Evolutionary conservation across 2,797 vertebrate species (phyloP).

Genomic region (Yasuhikotakia modesta): DNA sequence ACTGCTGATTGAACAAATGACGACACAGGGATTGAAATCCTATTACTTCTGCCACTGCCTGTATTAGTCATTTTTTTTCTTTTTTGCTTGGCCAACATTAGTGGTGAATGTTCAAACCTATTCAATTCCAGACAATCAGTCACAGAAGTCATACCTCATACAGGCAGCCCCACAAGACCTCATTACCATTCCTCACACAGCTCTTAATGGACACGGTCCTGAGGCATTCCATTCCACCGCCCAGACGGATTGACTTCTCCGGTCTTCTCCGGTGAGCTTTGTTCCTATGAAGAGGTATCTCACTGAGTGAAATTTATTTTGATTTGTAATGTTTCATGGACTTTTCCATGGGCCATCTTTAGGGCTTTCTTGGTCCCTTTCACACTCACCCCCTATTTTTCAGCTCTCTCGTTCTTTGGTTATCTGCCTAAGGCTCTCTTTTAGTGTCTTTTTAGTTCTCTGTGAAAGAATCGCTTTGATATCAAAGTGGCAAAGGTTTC

Average conservation of each 20-base stretch:
- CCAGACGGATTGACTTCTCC: slow-evolving; percentile 56
- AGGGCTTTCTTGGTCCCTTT: slow-evolving; percentile 7
- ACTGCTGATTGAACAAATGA: slow-evolving; percentile 43
- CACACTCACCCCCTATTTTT: background rate
- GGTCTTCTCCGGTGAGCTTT: slow-evolving; percentile 52
- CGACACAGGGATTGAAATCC: slow-evolving; percentile 46
- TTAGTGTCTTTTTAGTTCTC: slow-evolving; percentile 60
- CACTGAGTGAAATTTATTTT: slow-evolving; percentile 46
- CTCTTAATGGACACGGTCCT: slow-evolving; percentile 50
- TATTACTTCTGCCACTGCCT: slow-evolving; percentile 42
- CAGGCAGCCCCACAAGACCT: slow-evolving; percentile 45
- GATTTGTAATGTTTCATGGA: slow-evolving; percentile 53
- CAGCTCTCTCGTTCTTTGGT: background rate
- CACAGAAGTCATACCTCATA: slow-evolving; percentile 43
- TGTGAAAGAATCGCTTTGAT: slow-evolving; percentile 54
- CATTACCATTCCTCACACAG: slow-evolving; percentile 58
- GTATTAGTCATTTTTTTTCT: slow-evolving; percentile 31
- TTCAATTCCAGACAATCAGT: slow-evolving; percentile 54
- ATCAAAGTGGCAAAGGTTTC: slow-evolving; percentile 56
- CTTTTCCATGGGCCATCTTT: slow-evolving; percentile 32
- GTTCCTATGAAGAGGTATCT: slow-evolving; percentile 43
- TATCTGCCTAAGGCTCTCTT: slow-evolving; percentile 56
- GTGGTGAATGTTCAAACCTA: slow-evolving; percentile 23
- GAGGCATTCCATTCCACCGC: slow-evolving; percentile 45
- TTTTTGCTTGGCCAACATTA: slow-evolving; percentile 38